Percentiles rank a stretch among this genome's conserved stretches.
Evolutionary conservation across 2,888 invertebrate genomes (phyloP).

Genomic region (Allophyes oxyacanthae): DNA sequence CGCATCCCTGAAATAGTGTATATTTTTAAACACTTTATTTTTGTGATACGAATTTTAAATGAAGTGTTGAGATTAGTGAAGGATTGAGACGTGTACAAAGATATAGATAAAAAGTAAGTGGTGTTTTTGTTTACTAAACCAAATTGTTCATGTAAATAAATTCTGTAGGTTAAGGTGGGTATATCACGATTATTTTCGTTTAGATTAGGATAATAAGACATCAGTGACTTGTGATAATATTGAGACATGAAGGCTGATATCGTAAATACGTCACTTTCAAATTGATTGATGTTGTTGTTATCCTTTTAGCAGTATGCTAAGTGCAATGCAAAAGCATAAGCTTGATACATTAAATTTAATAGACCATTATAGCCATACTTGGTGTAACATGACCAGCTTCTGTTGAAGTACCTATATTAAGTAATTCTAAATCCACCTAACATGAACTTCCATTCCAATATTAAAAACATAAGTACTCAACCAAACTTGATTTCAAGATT

Average conservation of each 20-base stretch:
- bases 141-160: background rate
- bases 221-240: conserved; percentile 17
- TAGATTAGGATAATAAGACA: conserved; percentile 26
- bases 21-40: conserved; percentile 15
- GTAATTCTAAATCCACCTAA: too few relatives aligned
- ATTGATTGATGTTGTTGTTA: conserved; percentile 4
- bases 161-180: conserved; percentile 10
- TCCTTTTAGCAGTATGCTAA: background rate
- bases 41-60: conserved; percentile 24
- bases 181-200: conserved; percentile 24
- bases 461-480: too few relatives aligned
- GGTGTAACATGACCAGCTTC: too few relatives aligned
- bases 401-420: too few relatives aligned
- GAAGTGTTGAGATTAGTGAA: conserved; percentile 27
- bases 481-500: too few relatives aligned
- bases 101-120: conserved; percentile 26
- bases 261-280: background rate
- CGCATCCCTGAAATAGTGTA: conserved; percentile 44
- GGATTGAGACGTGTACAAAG: conserved; percentile 12
- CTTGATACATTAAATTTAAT: too few relatives aligned
- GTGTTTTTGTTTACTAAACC: conserved; percentile 3
- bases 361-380: too few relatives aligned
- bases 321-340: background rate
- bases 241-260: background rate
- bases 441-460: too few relatives aligned